Conservation (phyloP, 2,113 vertebrate species). For the Tilapia sparmanii region DNA sequence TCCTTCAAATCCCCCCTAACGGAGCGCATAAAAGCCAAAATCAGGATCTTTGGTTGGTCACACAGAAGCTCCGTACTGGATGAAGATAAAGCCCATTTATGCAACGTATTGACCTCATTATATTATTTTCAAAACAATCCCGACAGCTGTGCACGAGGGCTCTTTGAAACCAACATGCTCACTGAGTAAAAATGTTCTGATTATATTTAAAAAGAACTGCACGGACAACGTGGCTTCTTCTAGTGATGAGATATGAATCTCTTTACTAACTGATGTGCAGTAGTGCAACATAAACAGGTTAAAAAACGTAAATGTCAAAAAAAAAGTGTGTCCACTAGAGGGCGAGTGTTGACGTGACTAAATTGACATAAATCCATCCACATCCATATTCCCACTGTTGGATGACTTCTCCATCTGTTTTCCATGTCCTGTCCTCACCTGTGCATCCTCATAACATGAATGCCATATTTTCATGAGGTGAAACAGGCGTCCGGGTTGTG, state of each 20-base stretch:
- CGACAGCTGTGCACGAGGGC: neutral
- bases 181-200: neutral
- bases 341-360: neutral
- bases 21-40: neutral
- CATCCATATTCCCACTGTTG: neutral
- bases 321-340: neutral
- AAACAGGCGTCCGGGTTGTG: neutral
- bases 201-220: neutral
- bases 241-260: neutral
- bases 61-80: neutral
- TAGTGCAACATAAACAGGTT: neutral
- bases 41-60: neutral
- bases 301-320: neutral
- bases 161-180: neutral
- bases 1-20: neutral
- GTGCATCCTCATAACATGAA: neutral
- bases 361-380: neutral
- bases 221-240: rapidly evolving
- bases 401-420: neutral
- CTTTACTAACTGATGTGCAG: neutral
- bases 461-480: neutral
- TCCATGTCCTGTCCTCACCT: neutral
- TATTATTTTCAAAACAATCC: neutral
- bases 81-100: neutral
- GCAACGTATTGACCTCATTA: neutral